Percentiles rank a stretch among this genome's conserved stretches.
Conservation (phyloP, 2,113 vertebrate species). For the Mus spicilegus region DNA sequence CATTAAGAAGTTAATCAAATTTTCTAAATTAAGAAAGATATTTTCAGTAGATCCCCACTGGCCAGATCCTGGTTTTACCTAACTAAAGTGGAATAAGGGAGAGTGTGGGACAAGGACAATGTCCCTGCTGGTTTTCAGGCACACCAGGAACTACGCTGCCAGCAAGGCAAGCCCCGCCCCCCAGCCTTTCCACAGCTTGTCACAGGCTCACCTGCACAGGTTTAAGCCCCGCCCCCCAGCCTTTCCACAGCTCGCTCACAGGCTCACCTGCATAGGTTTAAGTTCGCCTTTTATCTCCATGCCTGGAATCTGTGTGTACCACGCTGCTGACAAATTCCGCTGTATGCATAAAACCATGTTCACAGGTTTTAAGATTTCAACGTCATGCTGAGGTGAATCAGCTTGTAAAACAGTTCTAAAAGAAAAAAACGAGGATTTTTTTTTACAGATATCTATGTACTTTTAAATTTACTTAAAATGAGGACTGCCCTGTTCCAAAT, state of each 20-base stretch:
- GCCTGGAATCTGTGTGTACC: constrained; percentile 92
- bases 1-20: not conserved
- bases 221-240: not conserved
- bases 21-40: constrained; percentile 5
- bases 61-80: not conserved
- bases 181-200: not conserved
- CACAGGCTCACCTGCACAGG: too few species aligned
- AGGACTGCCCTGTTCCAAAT: not conserved
- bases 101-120: not conserved
- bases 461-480: constrained; percentile 35
- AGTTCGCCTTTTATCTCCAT: constrained; percentile 93
- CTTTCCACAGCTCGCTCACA: not conserved
- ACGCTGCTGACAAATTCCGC: constrained; percentile 94
- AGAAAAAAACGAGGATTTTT: constrained; percentile 54
- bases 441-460: not conserved
- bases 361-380: constrained; percentile 93
- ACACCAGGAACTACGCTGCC: not conserved
- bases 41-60: not conserved
- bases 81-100: constrained; percentile 36
- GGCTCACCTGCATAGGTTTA: constrained; percentile 94
- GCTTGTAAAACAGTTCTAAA: constrained; percentile 87
- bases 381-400: constrained; percentile 79
- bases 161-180: not conserved
- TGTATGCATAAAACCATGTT: constrained; percentile 92
- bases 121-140: not conserved